Evolutionary conservation across 2,113 vertebrate species (phyloP), one percentile per base, ranked within the genome.

Genomic region (Poecilia latipinna): DNA sequence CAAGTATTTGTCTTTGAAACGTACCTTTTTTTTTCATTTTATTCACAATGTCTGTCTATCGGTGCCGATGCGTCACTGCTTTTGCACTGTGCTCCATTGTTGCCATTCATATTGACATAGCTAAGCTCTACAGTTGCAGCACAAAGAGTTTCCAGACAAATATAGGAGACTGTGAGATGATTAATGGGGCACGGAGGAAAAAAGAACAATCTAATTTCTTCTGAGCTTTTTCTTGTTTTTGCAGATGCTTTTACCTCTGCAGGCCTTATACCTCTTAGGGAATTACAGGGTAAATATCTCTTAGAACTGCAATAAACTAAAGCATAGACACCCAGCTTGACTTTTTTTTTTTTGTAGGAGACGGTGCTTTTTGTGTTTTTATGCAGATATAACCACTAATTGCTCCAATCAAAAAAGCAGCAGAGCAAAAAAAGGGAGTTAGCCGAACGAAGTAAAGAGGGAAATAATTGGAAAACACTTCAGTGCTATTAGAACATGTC

Each of bases 131-230:
- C 28, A 12, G 39, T 73, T 65, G 17, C 62, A 65, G 24, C n/a
- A 51, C 22, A 54, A 74, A n/a, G 29, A 5, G 19, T 12, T 51
- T 42, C 24, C 51, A 73, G 62, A 74, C 65, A 65, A 74, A 65
- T 74, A 12, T 65, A 48, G 44, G 42, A 15, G 71, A 22, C 62
- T 65, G 62, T 51, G 29, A 65, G 42, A 26, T 65, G 42, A 74
- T 65, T 33, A 74, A 74, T 65, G 72, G 3, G n/a, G 26, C 4
- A 63, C 4, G 28, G 4, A 35, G 24, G 44, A 8, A 19, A 65
- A 17, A 37, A 74, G 39, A 54, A 65, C 63, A 65, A 64, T 51
- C 12, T 51, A 26, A 48, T 44, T 65, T 65, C 24, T 51, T 65
- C 13, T 0, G 12, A 28, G 11, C 42, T 31, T 35, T 74, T 54